Evolutionary conservation across 2,888 invertebrate species (phyloP).

Genomic region (Ecliptopera silaceata): DNA sequence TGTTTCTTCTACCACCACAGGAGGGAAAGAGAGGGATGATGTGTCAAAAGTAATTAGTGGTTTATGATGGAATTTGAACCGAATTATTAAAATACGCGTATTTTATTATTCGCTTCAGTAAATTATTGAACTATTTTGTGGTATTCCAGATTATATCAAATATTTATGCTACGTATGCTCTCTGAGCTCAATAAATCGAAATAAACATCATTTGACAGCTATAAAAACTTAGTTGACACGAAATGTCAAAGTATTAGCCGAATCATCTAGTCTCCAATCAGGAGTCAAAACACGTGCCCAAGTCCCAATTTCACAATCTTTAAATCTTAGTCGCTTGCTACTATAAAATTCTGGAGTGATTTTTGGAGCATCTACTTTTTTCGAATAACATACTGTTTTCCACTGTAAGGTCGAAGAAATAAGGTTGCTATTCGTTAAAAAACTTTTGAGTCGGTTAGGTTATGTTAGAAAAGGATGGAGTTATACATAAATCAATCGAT

Average conservation of each 20-base stretch:
- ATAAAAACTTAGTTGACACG: neutral
- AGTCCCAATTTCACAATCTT: slow-evolving; percentile 17
- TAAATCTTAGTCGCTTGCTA: slow-evolving; percentile 6
- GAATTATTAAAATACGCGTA: slow-evolving; percentile 4
- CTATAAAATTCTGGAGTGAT: slow-evolving; percentile 13
- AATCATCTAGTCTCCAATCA: neutral
- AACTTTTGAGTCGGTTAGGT: neutral
- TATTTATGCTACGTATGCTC: no score
- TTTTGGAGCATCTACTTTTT: slow-evolving; percentile 1
- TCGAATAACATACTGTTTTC: neutral
- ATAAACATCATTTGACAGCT: no score
- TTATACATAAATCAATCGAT: slow-evolving; percentile 77
- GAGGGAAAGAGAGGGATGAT: slow-evolving; percentile 3
- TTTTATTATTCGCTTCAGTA: neutral
- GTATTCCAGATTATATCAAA: no score
- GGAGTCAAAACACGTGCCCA: slow-evolving; percentile 7
- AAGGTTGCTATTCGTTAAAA: slow-evolving; percentile 5
- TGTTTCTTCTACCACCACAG: slow-evolving; percentile 13
- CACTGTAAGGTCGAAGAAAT: neutral
- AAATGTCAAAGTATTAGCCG: neutral
- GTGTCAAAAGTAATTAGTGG: slow-evolving; percentile 18
- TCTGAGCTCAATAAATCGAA: no score
- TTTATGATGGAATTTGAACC: slow-evolving; percentile 15
- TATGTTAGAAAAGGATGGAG: slow-evolving; percentile 39
- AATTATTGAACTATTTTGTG: neutral